These are phyloP conservation scores for Taxidea taxus DNA, from an alignment of 2,113 vertebrate genomes.

Conservation along the genomic window DNA sequence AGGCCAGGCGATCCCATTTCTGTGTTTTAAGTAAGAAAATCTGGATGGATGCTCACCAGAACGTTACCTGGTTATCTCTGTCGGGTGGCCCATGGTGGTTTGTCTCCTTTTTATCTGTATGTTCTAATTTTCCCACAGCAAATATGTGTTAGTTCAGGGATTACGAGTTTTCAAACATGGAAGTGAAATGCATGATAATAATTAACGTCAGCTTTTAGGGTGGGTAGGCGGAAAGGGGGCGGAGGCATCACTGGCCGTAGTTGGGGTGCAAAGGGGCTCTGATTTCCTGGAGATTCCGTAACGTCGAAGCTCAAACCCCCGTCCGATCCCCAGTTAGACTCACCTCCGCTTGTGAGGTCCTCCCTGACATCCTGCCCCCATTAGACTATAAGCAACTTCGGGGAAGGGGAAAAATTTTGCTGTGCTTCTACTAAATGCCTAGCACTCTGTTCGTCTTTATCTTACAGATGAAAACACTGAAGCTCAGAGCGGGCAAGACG, in stretches of 20 bases:
- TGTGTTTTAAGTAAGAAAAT: not conserved
- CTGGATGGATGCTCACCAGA: accelerated
- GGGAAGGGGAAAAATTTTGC: not conserved
- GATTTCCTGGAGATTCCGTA: not conserved
- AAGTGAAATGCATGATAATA: not conserved
- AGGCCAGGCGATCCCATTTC: not conserved
- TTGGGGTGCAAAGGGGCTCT: not conserved
- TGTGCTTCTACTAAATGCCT: not conserved
- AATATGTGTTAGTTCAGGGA: not conserved
- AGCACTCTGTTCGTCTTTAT: not conserved
- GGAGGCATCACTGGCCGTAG: accelerated
- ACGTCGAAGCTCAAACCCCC: accelerated
- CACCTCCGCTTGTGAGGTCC: too few species aligned
- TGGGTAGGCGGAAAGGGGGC: accelerated
- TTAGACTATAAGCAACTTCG: not conserved
- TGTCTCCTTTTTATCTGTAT: not conserved
- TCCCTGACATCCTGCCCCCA: not conserved
- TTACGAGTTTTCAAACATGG: not conserved
- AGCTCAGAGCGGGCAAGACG: not conserved
- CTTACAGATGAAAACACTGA: not conserved
- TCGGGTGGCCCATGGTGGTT: too few species aligned
- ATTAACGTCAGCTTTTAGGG: not conserved
- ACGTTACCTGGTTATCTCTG: too few species aligned
- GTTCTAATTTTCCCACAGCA: not conserved
- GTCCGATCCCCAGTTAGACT: too few species aligned